Conservation (phyloP, 1,140 invertebrate species). For the Samia ricini region DNA sequence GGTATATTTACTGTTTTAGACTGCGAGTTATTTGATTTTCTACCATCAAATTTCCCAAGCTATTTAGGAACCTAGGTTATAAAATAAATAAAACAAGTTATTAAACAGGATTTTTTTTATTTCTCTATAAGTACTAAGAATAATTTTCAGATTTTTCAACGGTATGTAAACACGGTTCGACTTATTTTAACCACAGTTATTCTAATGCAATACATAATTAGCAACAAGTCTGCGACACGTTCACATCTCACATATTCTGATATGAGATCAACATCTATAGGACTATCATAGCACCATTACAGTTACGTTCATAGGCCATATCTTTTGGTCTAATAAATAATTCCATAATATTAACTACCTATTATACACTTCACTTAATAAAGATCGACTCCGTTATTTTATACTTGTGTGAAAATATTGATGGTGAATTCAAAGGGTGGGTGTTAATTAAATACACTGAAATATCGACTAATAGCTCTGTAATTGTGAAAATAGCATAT, state of each 20-base stretch:
- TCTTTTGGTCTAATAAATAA: constrained; percentile 62
- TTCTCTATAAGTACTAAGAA: constrained; percentile 73
- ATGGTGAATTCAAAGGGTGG: too few relatives aligned
- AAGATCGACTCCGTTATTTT: not conserved
- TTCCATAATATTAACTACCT: constrained; percentile 34
- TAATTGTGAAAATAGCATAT: too few relatives aligned
- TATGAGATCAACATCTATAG: constrained; percentile 73
- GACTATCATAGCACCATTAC: constrained; percentile 75
- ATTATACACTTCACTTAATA: constrained; percentile 14
- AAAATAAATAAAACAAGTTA: constrained; percentile 22
- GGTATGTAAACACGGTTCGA: constrained; percentile 69
- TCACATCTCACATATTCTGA: constrained; percentile 56
- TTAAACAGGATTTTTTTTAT: constrained; percentile 53
- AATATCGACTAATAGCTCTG: too few relatives aligned
- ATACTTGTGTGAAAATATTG: too few relatives aligned
- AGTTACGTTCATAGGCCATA: constrained; percentile 73
- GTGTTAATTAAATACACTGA: too few relatives aligned
- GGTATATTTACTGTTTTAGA: too few relatives aligned
- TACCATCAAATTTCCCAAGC: too few relatives aligned
- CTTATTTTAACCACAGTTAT: constrained; percentile 52
- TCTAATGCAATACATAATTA: constrained; percentile 54
- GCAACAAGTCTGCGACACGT: constrained; percentile 46
- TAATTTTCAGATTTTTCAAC: constrained; percentile 57
- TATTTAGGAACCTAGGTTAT: not conserved
- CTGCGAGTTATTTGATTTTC: too few relatives aligned